phyloP scores from a whole-genome alignment of 2,797 vertebrate species.

The Myotis planiceps region DNA sequence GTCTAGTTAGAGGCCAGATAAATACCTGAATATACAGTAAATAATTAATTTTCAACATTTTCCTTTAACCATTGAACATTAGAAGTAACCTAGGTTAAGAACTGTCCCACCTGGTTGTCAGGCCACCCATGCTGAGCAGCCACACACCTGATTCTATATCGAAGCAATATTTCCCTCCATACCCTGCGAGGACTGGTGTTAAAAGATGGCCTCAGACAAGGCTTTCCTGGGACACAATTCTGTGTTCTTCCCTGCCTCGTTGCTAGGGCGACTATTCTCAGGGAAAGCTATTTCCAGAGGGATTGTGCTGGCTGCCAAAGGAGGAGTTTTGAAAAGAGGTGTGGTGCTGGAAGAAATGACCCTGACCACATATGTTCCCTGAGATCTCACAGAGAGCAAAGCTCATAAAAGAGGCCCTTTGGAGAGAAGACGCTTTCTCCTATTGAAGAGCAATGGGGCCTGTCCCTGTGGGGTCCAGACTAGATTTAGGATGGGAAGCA shows the following conservation, averaged over 20 bases:
- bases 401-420: not conserved
- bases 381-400: conserved; percentile 23
- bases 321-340: conserved; percentile 58
- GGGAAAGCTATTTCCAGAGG: conserved; percentile 43
- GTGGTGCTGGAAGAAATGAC: conserved; percentile 54
- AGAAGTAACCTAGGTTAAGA: not conserved
- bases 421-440: not conserved
- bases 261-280: conserved; percentile 42
- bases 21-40: not conserved
- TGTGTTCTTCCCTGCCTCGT: conserved; percentile 24
- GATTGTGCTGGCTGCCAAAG: conserved; percentile 52
- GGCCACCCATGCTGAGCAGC: conserved; percentile 23
- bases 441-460: not conserved
- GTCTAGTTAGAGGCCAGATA: not conserved
- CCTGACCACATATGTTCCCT: conserved; percentile 37
- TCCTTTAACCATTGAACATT: not conserved
- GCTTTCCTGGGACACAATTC: conserved; percentile 49
- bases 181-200: not conserved
- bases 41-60: conserved; percentile 29
- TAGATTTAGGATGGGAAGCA: not conserved
- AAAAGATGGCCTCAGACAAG: not conserved
- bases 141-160: conserved; percentile 32
- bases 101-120: not conserved
- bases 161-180: conserved; percentile 37
- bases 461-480: not conserved